Conservation (phyloP, 2,888 invertebrate species). For the Agrotis puta region DNA sequence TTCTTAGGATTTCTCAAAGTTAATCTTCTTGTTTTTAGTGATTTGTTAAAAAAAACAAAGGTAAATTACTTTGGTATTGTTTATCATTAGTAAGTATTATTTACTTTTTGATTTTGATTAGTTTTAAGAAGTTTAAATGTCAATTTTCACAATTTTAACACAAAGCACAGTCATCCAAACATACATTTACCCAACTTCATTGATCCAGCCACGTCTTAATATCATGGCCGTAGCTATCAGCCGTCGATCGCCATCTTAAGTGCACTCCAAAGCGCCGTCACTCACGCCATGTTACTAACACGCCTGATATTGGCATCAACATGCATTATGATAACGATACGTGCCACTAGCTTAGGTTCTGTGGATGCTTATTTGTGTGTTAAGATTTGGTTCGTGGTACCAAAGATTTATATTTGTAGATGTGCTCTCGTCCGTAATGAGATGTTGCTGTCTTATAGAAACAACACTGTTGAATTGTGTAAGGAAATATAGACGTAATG, state of each 20-base stretch:
- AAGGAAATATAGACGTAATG: too few relatives aligned
- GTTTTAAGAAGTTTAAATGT: too few relatives aligned
- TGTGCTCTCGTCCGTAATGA: background rate
- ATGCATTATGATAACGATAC: slow-evolving; percentile 55
- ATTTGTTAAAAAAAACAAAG: too few relatives aligned
- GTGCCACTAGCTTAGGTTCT: slow-evolving; percentile 12
- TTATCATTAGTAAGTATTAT: too few relatives aligned
- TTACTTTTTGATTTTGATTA: too few relatives aligned
- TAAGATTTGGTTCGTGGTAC: background rate
- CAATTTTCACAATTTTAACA: too few relatives aligned
- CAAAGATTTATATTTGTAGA: background rate
- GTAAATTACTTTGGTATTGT: too few relatives aligned
- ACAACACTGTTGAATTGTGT: too few relatives aligned
- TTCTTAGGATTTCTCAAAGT: background rate
- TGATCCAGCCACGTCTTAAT: slow-evolving; percentile 63
- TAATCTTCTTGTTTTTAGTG: background rate
- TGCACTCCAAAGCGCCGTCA: slow-evolving; percentile 77
- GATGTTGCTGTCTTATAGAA: too few relatives aligned
- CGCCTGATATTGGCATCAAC: slow-evolving; percentile 71
- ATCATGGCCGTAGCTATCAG: slow-evolving; percentile 70
- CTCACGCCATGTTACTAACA: slow-evolving; percentile 73
- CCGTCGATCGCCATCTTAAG: slow-evolving; percentile 74
- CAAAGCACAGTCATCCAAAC: background rate
- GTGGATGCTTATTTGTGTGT: slow-evolving; percentile 2
- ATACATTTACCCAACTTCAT: slow-evolving; percentile 6